Evolutionary conservation across 2,797 vertebrate genomes (phyloP).

Genomic region (Ceryle rudis): DNA sequence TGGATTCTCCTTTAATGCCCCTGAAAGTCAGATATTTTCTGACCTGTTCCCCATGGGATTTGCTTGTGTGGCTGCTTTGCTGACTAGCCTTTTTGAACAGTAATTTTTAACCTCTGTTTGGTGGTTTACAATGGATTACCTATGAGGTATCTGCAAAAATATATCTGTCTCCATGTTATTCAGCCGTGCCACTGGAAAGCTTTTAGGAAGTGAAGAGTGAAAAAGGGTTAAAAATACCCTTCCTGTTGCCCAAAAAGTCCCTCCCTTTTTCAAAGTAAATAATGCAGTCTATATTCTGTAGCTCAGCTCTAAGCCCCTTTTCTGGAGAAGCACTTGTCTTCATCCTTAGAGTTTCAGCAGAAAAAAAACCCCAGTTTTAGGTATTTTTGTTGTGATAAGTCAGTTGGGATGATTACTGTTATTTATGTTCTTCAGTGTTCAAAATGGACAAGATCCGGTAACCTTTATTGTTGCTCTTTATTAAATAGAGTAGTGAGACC

Average conservation of each 20-base stretch:
- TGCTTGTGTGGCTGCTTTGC: background rate
- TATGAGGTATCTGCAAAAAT: background rate
- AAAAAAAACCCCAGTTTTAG: background rate
- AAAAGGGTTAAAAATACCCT: background rate
- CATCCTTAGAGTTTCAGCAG: background rate
- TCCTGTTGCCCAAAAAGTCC: background rate
- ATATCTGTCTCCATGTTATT: background rate
- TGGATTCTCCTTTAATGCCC: background rate
- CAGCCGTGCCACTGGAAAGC: background rate
- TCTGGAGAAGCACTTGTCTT: background rate
- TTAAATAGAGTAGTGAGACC: background rate
- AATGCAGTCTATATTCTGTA: background rate
- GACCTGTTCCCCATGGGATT: background rate
- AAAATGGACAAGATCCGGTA: background rate
- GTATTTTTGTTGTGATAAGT: background rate
- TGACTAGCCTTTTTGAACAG: background rate
- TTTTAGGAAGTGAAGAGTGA: background rate
- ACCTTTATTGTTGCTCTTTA: background rate
- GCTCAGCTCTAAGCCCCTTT: background rate
- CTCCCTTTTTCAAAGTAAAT: background rate
- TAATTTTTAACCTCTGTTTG: background rate
- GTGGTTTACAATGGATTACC: background rate
- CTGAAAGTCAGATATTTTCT: background rate
- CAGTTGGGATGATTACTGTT: background rate
- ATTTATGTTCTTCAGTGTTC: background rate